phyloP scores from a whole-genome alignment of 2,888 invertebrate species.

The Ichneumoninae sp. region DNA sequence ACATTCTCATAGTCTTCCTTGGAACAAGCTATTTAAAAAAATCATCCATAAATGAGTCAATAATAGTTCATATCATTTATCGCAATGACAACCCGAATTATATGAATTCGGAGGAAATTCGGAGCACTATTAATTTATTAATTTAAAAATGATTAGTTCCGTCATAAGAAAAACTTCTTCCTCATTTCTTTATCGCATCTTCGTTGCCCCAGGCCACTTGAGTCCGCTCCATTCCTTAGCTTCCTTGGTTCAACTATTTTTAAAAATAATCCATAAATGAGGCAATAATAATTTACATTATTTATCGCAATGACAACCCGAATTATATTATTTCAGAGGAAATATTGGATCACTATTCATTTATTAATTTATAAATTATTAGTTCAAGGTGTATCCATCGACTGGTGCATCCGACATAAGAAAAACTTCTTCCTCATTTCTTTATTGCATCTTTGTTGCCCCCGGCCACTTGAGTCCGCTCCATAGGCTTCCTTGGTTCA shows the following conservation, averaged over 20 bases:
- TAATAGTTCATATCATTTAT: not conserved
- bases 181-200: not conserved
- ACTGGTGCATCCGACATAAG: not conserved
- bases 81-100: not conserved
- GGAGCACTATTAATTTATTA: not conserved
- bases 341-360: not conserved
- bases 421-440: not conserved
- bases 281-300: not conserved
- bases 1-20: not conserved
- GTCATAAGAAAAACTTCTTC: not conserved
- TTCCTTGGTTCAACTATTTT: too few species aligned
- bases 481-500: too few species aligned
- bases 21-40: too few species aligned
- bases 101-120: not conserved
- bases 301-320: not conserved
- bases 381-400: not conserved
- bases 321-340: not conserved
- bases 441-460: not conserved
- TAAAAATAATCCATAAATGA: not conserved
- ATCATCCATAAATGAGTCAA: not conserved
- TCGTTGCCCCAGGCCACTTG: conserved; percentile 9
- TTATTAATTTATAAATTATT: not conserved
- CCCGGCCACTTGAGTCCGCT: conserved; percentile 1
- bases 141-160: not conserved
- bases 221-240: not conserved